phyloP scores from a whole-genome alignment of 2,888 invertebrate genomes.

The Protonemura montana region DNA sequence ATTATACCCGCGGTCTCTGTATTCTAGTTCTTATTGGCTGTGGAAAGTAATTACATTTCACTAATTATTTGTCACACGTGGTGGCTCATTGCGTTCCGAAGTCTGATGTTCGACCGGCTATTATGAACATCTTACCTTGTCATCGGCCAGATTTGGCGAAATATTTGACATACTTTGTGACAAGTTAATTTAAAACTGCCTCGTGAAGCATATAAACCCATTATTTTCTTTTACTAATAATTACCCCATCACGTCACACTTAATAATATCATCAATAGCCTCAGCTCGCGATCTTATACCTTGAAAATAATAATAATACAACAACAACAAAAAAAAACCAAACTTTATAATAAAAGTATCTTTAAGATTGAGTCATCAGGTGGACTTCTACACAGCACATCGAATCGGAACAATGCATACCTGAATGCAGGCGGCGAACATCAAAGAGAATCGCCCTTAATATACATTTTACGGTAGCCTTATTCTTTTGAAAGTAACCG shows the following conservation, averaged over 20 bases:
- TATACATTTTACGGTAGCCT: slow-evolving; percentile 25
- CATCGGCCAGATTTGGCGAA: background rate
- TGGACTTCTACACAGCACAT: background rate
- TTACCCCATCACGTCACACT: background rate
- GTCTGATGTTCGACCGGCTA: background rate
- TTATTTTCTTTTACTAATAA: slow-evolving; percentile 1
- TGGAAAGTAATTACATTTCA: background rate
- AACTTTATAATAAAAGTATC: background rate
- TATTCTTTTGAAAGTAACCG: background rate
- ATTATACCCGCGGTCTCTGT: background rate
- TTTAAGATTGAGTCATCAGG: background rate
- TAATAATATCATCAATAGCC: background rate
- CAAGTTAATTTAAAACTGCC: background rate
- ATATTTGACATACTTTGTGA: background rate
- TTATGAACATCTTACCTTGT: background rate
- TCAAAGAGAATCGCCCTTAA: slow-evolving; percentile 27
- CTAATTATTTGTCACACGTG: background rate
- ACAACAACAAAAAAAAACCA: background rate
- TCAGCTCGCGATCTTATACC: background rate
- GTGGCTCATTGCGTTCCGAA: background rate
- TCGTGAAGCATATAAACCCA: background rate
- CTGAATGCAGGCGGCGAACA: slow-evolving; percentile 17
- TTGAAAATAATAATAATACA: no score
- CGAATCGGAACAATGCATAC: slow-evolving; percentile 16
- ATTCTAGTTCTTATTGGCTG: background rate